phyloP scores from a whole-genome alignment of 2,113 vertebrate species.

The Oreocharis arfaki region DNA sequence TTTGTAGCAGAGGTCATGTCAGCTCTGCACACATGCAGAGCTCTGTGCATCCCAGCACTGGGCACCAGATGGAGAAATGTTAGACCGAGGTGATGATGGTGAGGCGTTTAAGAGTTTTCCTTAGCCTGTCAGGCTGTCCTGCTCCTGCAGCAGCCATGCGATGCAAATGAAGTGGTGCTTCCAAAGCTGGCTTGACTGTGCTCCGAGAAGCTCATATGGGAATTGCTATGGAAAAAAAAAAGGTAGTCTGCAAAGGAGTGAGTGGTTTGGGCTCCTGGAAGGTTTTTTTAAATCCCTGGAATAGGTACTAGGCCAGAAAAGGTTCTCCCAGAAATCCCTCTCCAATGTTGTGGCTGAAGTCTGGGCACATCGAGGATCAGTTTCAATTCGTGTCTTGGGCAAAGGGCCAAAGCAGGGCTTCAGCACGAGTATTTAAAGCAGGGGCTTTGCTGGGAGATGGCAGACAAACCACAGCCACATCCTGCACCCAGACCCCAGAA shows the following conservation, averaged over 20 bases:
- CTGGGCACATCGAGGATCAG: rapidly evolving
- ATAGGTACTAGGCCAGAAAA: not conserved
- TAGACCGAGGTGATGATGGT: not conserved
- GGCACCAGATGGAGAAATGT: not conserved
- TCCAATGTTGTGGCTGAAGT: not conserved
- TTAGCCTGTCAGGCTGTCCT: not conserved
- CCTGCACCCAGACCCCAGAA: not conserved
- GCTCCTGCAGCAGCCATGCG: not conserved
- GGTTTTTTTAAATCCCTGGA: not conserved
- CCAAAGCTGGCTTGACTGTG: not conserved
- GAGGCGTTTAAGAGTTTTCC: not conserved
- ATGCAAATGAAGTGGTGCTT: not conserved
- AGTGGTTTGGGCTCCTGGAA: not conserved
- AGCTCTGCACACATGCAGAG: not conserved
- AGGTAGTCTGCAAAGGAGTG: not conserved
- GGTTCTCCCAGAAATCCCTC: not conserved
- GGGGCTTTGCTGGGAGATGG: not conserved
- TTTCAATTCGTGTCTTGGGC: not conserved
- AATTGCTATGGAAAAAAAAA: not conserved
- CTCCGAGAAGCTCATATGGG: rapidly evolving
- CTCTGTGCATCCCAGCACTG: not conserved
- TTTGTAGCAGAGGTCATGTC: not conserved
- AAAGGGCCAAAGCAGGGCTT: not conserved
- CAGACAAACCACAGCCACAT: not conserved
- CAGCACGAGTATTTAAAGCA: not conserved